These are phyloP conservation scores for Dyspetes luteomarginatus DNA, from an alignment of 2,888 invertebrate species.

Conservation along the genomic window DNA sequence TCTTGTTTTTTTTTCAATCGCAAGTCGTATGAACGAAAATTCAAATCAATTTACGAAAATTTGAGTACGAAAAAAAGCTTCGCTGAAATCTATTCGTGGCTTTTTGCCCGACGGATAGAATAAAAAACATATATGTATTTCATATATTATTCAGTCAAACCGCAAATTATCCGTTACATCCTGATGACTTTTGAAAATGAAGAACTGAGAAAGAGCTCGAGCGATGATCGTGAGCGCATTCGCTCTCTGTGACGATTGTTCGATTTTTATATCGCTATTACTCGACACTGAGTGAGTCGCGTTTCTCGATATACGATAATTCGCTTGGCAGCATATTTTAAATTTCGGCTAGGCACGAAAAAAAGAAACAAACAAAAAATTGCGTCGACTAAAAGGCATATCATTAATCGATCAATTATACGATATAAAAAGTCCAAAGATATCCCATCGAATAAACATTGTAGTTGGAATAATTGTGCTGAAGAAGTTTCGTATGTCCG, in stretches of 20 bases:
- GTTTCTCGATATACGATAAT: constrained; percentile 22
- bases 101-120: constrained; percentile 15
- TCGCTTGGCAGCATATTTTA: constrained; percentile 37
- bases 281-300: no score
- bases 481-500: not conserved
- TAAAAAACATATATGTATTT: constrained; percentile 38
- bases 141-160: constrained; percentile 43
- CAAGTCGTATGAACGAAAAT: not conserved
- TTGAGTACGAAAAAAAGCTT: constrained; percentile 21
- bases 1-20: not conserved
- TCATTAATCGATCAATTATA: constrained; percentile 63
- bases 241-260: not conserved
- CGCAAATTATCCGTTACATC: constrained; percentile 33
- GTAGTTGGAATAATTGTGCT: constrained; percentile 39
- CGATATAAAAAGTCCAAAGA: constrained; percentile 47
- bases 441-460: constrained; percentile 46
- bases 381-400: constrained; percentile 57
- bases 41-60: constrained; percentile 41
- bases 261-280: constrained; percentile 21
- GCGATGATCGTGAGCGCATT: not conserved
- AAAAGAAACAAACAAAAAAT: constrained; percentile 27
- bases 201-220: not conserved
- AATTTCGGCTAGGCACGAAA: constrained; percentile 18
- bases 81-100: constrained; percentile 32
- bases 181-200: not conserved